Evolutionary conservation across 2,888 invertebrate species (phyloP).

Genomic region (Ormyrus nitidulus): DNA sequence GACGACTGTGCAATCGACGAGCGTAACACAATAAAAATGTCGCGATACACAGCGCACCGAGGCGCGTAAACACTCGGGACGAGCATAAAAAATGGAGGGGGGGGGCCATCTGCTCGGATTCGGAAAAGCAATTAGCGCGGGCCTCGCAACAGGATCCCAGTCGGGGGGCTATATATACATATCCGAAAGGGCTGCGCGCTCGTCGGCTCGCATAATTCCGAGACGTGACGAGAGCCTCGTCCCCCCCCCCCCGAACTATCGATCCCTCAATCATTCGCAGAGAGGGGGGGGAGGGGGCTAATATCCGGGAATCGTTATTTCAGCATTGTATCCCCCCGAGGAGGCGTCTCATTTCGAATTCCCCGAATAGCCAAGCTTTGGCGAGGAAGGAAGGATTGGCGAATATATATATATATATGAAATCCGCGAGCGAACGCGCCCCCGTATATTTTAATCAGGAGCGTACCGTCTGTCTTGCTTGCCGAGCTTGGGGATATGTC

Average conservation of each 20-base stretch:
- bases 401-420: slow-evolving; percentile 58
- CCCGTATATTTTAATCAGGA: slow-evolving; percentile 37
- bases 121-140: slow-evolving; percentile 52
- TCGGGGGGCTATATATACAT: not conserved
- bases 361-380: slow-evolving; percentile 67
- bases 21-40: slow-evolving; percentile 4
- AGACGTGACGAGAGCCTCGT: slow-evolving; percentile 32
- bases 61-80: slow-evolving; percentile 32
- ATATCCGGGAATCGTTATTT: slow-evolving; percentile 54
- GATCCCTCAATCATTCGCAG: slow-evolving; percentile 45
- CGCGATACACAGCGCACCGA: slow-evolving; percentile 30
- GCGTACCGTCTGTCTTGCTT: too few species aligned
- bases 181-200: not conserved
- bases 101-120: slow-evolving; percentile 43
- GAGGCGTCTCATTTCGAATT: slow-evolving; percentile 70
- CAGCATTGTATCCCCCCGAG: slow-evolving; percentile 41
- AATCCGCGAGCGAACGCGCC: slow-evolving; percentile 58
- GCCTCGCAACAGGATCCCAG: slow-evolving; percentile 8
- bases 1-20: too few species aligned
- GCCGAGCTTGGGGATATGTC: not conserved
- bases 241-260: slow-evolving; percentile 43
- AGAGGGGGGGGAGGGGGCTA: not conserved
- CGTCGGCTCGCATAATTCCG: slow-evolving; percentile 43
- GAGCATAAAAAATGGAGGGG: slow-evolving; percentile 18
- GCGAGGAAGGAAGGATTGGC: slow-evolving; percentile 54